phyloP scores from a whole-genome alignment of 2,113 vertebrate genomes.

The Mellivora capensis region DNA sequence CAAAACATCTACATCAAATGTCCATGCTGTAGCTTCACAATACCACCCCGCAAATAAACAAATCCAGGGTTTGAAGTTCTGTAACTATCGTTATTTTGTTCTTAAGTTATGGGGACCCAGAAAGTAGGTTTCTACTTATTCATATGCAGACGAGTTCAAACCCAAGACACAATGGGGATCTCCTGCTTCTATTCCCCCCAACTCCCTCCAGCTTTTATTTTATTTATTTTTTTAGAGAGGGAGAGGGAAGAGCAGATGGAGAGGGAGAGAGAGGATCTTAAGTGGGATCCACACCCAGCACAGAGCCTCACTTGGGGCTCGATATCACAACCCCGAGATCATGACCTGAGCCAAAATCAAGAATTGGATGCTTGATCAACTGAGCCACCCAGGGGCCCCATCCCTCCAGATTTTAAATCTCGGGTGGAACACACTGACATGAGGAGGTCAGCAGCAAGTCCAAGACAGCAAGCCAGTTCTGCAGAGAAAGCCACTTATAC shows the following conservation, averaged over 20 bases:
- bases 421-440: neutral
- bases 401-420: neutral
- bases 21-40: neutral
- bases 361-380: neutral
- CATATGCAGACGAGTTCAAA: neutral
- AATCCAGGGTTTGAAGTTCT: neutral
- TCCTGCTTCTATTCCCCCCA: neutral
- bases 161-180: neutral
- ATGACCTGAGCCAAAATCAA: neutral
- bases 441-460: neutral
- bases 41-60: neutral
- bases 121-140: neutral
- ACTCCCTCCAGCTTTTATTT: neutral
- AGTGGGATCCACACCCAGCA: neutral
- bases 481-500: neutral
- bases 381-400: neutral
- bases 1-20: neutral
- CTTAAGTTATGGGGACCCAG: neutral
- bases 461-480: neutral
- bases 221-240: neutral
- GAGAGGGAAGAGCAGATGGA: neutral
- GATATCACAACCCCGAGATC: neutral
- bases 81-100: neutral
- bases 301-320: neutral
- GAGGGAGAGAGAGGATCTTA: neutral